A percentile compares a stretch with the other conserved stretches of the same genome.
Evolutionary conservation across 2,113 vertebrate species (phyloP).

Genomic region (Haplotaxodon microlepis): DNA sequence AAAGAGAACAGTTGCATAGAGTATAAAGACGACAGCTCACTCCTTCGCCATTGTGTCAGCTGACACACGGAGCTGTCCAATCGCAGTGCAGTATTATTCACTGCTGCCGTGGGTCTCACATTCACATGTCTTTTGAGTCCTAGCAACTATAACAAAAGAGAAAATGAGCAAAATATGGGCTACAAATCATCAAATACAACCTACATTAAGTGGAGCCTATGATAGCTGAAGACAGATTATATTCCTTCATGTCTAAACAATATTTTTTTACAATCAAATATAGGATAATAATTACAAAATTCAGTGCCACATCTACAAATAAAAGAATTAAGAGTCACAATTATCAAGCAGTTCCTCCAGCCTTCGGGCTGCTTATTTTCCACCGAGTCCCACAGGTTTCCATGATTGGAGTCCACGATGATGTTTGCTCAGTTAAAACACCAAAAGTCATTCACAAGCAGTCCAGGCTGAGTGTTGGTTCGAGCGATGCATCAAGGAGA

Average conservation of each 20-base stretch:
- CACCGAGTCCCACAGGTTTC: not conserved
- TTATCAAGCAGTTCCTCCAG: not conserved
- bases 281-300: not conserved
- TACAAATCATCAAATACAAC: not conserved
- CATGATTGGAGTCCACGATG: not conserved
- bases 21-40: conserved; percentile 76
- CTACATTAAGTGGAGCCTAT: not conserved
- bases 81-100: conserved; percentile 77
- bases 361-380: not conserved
- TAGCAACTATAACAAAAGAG: conserved; percentile 36
- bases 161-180: conserved; percentile 8
- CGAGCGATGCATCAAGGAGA: not conserved
- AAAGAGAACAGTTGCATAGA: conserved; percentile 69
- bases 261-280: not conserved
- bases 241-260: not conserved
- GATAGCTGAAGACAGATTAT: not conserved
- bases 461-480: not conserved
- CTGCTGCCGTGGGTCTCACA: conserved; percentile 74
- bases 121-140: conserved; percentile 57
- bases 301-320: not conserved
- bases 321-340: not conserved
- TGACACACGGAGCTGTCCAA: conserved; percentile 73
- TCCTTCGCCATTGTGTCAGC: conserved; percentile 64
- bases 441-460: not conserved
- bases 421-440: not conserved